Percentiles rank a stretch among this genome's conserved stretches.
Evolutionary conservation across 2,113 vertebrate species (phyloP).

Genomic region (Vicugna pacos): DNA sequence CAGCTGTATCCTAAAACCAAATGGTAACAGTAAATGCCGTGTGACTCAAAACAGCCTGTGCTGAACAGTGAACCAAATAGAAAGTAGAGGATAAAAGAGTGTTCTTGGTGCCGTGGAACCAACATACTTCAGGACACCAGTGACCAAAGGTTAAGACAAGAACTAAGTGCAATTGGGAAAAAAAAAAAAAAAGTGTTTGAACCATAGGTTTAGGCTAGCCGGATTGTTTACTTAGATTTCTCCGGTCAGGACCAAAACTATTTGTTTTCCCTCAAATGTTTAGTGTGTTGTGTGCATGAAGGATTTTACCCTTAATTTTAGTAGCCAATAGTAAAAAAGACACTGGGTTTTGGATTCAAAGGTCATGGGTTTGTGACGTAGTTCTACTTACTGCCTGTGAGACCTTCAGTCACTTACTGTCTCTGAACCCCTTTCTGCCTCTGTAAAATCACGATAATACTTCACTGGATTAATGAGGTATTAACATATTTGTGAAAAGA

Average conservation of each 20-base stretch:
- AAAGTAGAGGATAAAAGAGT: background rate
- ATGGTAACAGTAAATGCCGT: background rate
- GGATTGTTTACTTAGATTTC: background rate
- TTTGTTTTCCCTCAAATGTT: background rate
- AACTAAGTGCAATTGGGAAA: background rate
- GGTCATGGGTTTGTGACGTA: background rate
- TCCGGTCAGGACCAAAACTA: constrained; percentile 20
- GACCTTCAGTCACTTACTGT: background rate
- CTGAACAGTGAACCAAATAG: background rate
- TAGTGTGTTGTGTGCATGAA: background rate
- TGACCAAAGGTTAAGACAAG: background rate
- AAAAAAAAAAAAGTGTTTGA: background rate
- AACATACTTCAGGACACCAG: background rate
- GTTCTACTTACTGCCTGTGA: background rate
- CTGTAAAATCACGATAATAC: background rate
- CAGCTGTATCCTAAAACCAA: background rate
- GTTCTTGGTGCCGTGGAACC: background rate
- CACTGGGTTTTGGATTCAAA: background rate
- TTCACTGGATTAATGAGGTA: background rate
- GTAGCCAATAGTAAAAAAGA: background rate
- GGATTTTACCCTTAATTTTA: background rate
- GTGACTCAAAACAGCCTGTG: background rate
- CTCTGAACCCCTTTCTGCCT: background rate
- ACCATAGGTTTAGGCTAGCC: background rate
- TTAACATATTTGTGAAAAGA: background rate